phyloP scores from a whole-genome alignment of 2,888 invertebrate species.

The Tenthredo scrophulariae region DNA sequence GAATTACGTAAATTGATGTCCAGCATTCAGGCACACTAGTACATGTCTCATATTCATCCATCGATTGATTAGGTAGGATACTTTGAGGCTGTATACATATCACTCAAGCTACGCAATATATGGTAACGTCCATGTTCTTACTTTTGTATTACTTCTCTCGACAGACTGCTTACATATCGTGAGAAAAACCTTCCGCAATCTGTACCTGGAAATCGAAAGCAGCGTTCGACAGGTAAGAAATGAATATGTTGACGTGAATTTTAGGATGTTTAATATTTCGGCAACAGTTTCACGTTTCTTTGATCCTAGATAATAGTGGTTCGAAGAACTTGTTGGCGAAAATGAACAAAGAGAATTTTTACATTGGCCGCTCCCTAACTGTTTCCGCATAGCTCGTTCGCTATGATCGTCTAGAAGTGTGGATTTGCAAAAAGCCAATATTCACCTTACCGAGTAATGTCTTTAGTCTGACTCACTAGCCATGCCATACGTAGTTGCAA shows the following conservation, averaged over 20 bases:
- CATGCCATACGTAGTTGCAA: background rate
- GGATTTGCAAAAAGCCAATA: conserved; percentile 4
- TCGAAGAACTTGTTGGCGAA: conserved; percentile 1
- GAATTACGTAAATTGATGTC: background rate
- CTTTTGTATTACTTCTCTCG: background rate
- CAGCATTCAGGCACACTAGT: background rate
- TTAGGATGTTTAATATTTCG: background rate
- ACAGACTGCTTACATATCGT: background rate
- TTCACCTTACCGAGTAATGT: conserved; percentile 11
- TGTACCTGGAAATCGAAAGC: background rate
- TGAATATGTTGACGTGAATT: background rate
- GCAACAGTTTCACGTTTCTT: conserved; percentile 3
- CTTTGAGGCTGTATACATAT: background rate
- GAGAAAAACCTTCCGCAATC: background rate
- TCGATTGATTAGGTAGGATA: background rate
- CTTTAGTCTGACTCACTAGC: background rate
- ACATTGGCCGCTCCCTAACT: conserved; percentile 11
- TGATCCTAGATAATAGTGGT: conserved; percentile 3
- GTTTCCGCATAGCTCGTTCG: conserved; percentile 38
- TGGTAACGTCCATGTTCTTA: background rate
- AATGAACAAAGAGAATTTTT: background rate
- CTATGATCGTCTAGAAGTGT: conserved; percentile 1
- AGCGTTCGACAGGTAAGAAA: conserved; percentile 1
- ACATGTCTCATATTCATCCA: background rate
- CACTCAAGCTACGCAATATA: background rate